Evolutionary conservation across 2,797 vertebrate genomes (phyloP), one percentile per base, ranked within the genome.

Genomic region (Monodelphis domestica): DNA sequence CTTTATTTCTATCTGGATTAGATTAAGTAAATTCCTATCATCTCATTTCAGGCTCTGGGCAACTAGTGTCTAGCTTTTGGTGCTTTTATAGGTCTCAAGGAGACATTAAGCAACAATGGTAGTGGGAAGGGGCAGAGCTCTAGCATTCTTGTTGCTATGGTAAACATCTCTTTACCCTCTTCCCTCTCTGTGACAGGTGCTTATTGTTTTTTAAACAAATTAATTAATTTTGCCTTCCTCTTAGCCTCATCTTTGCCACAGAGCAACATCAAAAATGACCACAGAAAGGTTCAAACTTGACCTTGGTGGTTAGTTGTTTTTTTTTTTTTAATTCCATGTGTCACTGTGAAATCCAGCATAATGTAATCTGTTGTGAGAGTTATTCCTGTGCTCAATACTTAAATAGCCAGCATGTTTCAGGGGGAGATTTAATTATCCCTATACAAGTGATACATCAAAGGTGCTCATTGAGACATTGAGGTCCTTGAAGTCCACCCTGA

Each of bases 311-410:
- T 28, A 57, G 56, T 12, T n/a, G n/a, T n/a, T 5, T 38, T 21
- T 52, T 52, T 88, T 29, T 87, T 87, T 88, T 88, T 88, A 88
- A 88, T 88, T 88, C 87, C 50, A 53, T 33, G 50, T 33, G 52
- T 88, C 51, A 53, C 29, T 88, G 51, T 14, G 12, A 88, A 88
- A 52, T 53, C 87, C 2, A 28, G 28, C 12, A 88, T 88, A 53
- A 88, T 53, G 33, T 92, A 94, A 90, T 21, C 53, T 88, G 88
- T 92, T 92, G 94, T 89, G 54, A 17, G 52, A 21, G 55, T 1
- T 55, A 29, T 53, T 30, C n/a, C 28, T 53, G 89, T 2, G 54
- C 1, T 24, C 12, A 95, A 24, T 0, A n/a, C 51, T 53, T 54
- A 55, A 45, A 52, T 26, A 17, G 59, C 33, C 88, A 33, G 53